These are phyloP conservation scores for Ganaspis brasiliensis DNA, from an alignment of 2,888 invertebrate genomes.

Conservation along the genomic window DNA sequence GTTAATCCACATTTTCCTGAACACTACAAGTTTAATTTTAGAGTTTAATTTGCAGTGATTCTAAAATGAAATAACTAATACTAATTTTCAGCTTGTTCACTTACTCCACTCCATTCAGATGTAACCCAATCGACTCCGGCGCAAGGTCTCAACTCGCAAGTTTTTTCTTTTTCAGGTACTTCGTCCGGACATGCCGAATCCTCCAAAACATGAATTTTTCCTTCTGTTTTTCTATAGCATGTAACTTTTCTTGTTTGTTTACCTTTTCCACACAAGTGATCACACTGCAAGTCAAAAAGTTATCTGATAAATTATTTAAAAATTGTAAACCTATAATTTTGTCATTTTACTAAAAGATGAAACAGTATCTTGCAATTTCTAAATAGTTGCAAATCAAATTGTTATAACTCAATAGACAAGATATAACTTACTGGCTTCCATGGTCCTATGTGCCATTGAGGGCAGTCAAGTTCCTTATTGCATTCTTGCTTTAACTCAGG, in stretches of 20 bases:
- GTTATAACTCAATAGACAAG: not conserved
- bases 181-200: conserved; percentile 86
- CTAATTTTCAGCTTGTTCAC: conserved; percentile 67
- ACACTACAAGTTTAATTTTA: conserved; percentile 83
- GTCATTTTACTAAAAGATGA: no score
- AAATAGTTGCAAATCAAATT: not conserved
- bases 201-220: conserved; percentile 85
- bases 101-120: conserved; percentile 94
- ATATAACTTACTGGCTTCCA: conserved; percentile 91
- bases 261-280: conserved; percentile 95
- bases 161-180: conserved; percentile 87
- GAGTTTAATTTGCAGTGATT: not conserved
- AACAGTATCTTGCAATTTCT: not conserved
- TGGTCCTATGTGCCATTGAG: conserved; percentile 92
- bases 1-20: conserved; percentile 88
- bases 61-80: conserved; percentile 18
- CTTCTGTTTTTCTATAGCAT: conserved; percentile 87
- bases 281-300: conserved; percentile 84
- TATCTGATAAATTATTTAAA: not conserved
- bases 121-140: conserved; percentile 96
- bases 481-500: conserved; percentile 88
- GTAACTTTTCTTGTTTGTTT: conserved; percentile 90
- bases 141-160: conserved; percentile 91
- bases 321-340: no score
- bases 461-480: conserved; percentile 89